Conservation (phyloP, 2,888 invertebrate genomes). For the Laspeyria flexula region DNA sequence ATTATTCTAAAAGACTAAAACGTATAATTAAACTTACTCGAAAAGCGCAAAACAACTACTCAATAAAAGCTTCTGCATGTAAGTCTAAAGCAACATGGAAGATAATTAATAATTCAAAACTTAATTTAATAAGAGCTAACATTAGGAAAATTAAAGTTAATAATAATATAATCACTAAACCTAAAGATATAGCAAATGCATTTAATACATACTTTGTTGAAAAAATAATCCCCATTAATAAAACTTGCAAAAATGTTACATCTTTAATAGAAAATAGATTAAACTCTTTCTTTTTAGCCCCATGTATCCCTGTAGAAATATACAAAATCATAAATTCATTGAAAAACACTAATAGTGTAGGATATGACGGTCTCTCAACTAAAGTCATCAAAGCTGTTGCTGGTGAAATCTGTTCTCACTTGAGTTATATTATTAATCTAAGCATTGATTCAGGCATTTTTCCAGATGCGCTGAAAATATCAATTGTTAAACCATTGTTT, state of each 20-base stretch:
- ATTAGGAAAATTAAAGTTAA: not conserved
- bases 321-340: not conserved
- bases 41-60: not conserved
- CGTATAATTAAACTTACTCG: not conserved
- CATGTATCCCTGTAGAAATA: not conserved
- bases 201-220: not conserved
- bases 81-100: not conserved
- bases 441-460: not conserved
- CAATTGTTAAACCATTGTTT: not conserved
- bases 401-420: not conserved
- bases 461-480: not conserved
- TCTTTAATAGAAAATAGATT: not conserved
- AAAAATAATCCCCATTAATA: not conserved
- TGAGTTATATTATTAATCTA: not conserved
- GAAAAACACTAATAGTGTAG: not conserved
- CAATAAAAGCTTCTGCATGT: not conserved
- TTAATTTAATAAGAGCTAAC: not conserved
- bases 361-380: slow-evolving; percentile 1
- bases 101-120: not conserved
- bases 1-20: not conserved
- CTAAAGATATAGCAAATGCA: not conserved
- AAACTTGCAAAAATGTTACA: not conserved
- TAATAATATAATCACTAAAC: not conserved
- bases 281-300: not conserved
- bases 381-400: not conserved